A percentile compares a stretch with the other conserved stretches of the same genome.
Conservation (phyloP, 2,797 vertebrate species). For the Dicrostonyx torquatus region DNA sequence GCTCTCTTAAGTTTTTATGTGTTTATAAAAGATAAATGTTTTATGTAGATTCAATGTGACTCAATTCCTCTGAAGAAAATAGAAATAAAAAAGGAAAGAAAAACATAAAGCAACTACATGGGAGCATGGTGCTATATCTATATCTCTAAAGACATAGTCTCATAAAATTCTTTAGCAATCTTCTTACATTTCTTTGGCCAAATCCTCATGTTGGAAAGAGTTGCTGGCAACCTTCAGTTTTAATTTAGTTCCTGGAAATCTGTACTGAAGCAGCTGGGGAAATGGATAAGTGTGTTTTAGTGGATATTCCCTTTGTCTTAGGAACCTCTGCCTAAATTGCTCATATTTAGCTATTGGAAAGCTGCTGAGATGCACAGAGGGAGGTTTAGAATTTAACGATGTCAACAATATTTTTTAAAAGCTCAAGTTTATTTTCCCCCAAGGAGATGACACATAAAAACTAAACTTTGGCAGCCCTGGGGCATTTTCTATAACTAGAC, state of each 20-base stretch:
- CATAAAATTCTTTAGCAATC: neutral
- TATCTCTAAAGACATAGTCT: conserved; percentile 35
- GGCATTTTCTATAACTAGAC: conserved; percentile 76
- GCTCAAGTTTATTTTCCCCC: conserved; percentile 64
- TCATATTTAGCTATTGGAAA: conserved; percentile 78
- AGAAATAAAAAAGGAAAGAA: conserved; percentile 28
- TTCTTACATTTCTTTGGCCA: conserved; percentile 44
- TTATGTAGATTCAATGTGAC: conserved; percentile 14
- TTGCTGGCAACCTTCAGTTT: conserved; percentile 65
- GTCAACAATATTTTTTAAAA: conserved; percentile 67
- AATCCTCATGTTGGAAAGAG: conserved; percentile 55
- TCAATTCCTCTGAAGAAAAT: conserved; percentile 7
- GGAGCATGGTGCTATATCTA: conserved; percentile 19
- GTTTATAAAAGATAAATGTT: conserved; percentile 12
- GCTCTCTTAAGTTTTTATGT: neutral
- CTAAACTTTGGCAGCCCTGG: conserved; percentile 69
- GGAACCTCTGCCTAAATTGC: conserved; percentile 74
- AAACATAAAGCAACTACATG: neutral
- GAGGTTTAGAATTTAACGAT: conserved; percentile 82
- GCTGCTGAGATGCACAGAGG: conserved; percentile 74
- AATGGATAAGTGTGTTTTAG: conserved; percentile 74
- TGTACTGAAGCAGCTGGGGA: conserved; percentile 81
- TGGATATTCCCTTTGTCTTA: conserved; percentile 77
- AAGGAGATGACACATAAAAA: conserved; percentile 75
- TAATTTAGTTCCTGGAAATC: conserved; percentile 78